Evolutionary conservation across 2,888 invertebrate genomes (phyloP), one percentile per base, ranked within the genome.

Genomic region (Octonoba sinensis): DNA sequence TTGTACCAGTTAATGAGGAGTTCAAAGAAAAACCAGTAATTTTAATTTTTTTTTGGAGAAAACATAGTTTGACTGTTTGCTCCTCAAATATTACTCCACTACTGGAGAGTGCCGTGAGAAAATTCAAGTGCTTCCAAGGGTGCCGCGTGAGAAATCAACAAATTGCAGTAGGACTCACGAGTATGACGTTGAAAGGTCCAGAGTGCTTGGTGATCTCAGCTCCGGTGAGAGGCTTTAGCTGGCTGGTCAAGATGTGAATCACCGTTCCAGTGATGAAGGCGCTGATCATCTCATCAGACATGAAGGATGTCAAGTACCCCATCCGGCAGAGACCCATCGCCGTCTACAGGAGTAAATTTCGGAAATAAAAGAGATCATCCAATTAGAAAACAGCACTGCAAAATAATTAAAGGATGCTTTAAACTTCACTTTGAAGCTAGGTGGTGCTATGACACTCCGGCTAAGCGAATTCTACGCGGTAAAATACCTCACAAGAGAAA

Each of bases 281-380:
- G 13, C 83, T 83, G n/a, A 84, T 82, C 75, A 84, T 82, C 62
- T 83, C 76, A 46, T 84, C 84, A 0, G 84, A 84, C 76, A 84
- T 78, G 59, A 84, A 74, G 15, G 78, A 72, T 22, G 83, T 81
- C 16, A 84, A 57, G 49, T 72, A 76, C 11, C 84, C 84, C 73
- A 84, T 64, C 1, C 83, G 70, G 15, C 76, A 73, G 0, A 84
- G 44, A 16, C 84, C 84, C 79, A 83, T 79, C 13, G 67, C 56
- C 12, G 79, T 72, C 83, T 83, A 70, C 27, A 62, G 56, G 49
- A 64, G 18, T 67, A 1, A 36, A 36, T 36, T 36, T 36, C 36
- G 22, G 27, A 66, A 22, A 66, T 12, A 49, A 22, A 49, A 20
- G 15, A 13, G 13, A n/a, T 6, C 1, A 54, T 18, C 54, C n/a